These are phyloP conservation scores for Eriocheir sinensis DNA, from an alignment of 1,140 invertebrate species.

Conservation along the genomic window DNA sequence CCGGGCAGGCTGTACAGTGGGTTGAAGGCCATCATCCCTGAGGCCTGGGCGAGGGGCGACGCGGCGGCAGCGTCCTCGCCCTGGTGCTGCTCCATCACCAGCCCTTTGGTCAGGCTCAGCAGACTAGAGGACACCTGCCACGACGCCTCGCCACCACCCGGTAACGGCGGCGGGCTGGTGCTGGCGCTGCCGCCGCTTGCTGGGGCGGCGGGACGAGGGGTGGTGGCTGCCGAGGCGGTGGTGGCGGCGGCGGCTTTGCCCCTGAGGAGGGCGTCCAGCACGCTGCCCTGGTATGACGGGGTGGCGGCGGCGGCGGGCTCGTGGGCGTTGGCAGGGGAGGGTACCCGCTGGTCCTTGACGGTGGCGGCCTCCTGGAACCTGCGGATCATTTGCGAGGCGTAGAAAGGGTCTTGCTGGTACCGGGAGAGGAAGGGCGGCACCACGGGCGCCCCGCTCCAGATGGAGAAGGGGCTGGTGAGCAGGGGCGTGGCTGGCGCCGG, in stretches of 20 bases:
- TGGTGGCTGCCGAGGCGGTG: not conserved
- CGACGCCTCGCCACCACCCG: constrained; percentile 50
- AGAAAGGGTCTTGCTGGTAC: constrained; percentile 86
- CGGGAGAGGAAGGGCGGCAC: constrained; percentile 84
- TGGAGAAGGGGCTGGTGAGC: constrained; percentile 78
- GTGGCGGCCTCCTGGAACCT: constrained; percentile 87
- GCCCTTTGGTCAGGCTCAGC: constrained; percentile 66
- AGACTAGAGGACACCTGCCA: constrained; percentile 75
- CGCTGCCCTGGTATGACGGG: constrained; percentile 70
- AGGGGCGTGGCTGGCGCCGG: constrained; percentile 74
- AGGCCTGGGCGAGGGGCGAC: constrained; percentile 58
- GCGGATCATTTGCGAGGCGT: constrained; percentile 91
- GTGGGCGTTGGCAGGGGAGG: constrained; percentile 35
- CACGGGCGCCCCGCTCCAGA: constrained; percentile 84
- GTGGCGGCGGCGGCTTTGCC: constrained; percentile 54
- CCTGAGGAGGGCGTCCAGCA: constrained; percentile 75
- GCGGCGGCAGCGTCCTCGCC: constrained; percentile 43
- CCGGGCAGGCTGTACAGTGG: constrained; percentile 66
- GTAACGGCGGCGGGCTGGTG: constrained; percentile 32
- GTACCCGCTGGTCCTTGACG: constrained; percentile 80
- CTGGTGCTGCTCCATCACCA: constrained; percentile 66
- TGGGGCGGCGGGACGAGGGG: not conserved
- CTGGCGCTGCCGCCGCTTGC: not conserved
- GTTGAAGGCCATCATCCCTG: constrained; percentile 66
- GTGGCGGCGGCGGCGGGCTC: constrained; percentile 45